phyloP scores from a whole-genome alignment of 2,113 vertebrate species.

The Megaptera novaeangliae region DNA sequence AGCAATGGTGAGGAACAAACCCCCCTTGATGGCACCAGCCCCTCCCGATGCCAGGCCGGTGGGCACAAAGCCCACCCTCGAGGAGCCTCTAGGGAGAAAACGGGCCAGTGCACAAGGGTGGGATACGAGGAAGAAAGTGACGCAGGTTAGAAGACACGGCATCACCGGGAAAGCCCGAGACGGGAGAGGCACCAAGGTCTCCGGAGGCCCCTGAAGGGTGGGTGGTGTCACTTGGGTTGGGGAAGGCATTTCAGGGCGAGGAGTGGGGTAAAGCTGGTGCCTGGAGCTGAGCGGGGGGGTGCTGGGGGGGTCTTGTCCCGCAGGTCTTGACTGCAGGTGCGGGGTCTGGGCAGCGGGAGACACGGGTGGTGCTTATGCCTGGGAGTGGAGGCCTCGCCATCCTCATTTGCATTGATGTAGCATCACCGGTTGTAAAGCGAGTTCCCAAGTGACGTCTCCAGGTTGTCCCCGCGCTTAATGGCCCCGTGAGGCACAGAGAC shows the following conservation, averaged over 20 bases:
- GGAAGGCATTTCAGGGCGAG: neutral
- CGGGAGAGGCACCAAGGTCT: accelerated
- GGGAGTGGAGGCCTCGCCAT: accelerated
- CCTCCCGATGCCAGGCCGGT: neutral
- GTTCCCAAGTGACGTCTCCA: accelerated
- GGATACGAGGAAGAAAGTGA: neutral
- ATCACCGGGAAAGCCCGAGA: too few relatives aligned
- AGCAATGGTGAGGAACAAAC: accelerated
- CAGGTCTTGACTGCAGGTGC: accelerated
- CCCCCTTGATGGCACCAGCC: accelerated
- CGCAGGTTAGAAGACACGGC: accelerated
- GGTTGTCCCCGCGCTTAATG: too few relatives aligned
- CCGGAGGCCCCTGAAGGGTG: neutral
- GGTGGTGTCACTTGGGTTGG: neutral
- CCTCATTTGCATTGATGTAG: accelerated
- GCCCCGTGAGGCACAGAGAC: neutral
- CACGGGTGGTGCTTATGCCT: accelerated
- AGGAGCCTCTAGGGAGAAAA: neutral
- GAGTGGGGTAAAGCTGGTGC: neutral
- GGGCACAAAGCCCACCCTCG: neutral
- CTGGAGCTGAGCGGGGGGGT: neutral
- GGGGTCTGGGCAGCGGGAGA: neutral
- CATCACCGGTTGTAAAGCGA: accelerated
- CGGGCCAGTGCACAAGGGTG: accelerated
- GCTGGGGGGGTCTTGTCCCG: accelerated